Conservation (phyloP, 2,888 invertebrate genomes). For the Troides aeacus region DNA sequence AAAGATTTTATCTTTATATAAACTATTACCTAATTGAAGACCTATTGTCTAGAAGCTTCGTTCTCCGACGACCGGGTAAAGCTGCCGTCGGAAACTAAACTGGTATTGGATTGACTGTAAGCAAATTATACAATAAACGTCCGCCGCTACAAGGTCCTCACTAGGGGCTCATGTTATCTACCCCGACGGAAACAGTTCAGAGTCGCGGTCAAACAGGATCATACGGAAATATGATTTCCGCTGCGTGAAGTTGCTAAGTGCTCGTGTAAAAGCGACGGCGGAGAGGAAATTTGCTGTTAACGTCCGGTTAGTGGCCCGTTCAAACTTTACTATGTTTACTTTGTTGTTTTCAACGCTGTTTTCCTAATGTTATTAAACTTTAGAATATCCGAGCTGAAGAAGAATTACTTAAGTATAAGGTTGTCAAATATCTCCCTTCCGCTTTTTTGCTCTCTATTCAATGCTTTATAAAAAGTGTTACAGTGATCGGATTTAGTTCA, state of each 20-base stretch:
- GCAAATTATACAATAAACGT: neutral
- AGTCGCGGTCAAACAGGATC: constrained; percentile 5
- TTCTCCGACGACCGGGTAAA: too few species aligned
- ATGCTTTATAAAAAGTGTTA: too few species aligned
- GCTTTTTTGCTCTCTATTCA: too few species aligned
- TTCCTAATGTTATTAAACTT: neutral
- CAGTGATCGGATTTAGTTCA: too few species aligned
- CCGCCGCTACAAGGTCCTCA: neutral
- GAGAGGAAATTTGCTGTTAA: constrained; percentile 19
- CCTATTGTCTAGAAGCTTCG: too few species aligned
- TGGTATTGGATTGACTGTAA: neutral
- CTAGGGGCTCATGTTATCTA: neutral
- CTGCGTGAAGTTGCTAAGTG: constrained; percentile 16
- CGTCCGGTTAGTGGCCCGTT: constrained; percentile 1
- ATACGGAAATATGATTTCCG: constrained; percentile 27
- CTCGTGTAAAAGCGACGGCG: constrained; percentile 14
- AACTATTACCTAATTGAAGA: too few species aligned
- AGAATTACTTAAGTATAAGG: too few species aligned
- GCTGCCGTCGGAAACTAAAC: too few species aligned
- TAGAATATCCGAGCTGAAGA: too few species aligned
- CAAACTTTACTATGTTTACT: constrained; percentile 9
- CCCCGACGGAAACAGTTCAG: constrained; percentile 13
- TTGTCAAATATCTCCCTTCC: too few species aligned
- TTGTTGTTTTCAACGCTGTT: constrained; percentile 2
- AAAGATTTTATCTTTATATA: too few species aligned